Evolutionary conservation across 1,140 invertebrate species (phyloP).

Genomic region (Meloidogyne exigua): DNA sequence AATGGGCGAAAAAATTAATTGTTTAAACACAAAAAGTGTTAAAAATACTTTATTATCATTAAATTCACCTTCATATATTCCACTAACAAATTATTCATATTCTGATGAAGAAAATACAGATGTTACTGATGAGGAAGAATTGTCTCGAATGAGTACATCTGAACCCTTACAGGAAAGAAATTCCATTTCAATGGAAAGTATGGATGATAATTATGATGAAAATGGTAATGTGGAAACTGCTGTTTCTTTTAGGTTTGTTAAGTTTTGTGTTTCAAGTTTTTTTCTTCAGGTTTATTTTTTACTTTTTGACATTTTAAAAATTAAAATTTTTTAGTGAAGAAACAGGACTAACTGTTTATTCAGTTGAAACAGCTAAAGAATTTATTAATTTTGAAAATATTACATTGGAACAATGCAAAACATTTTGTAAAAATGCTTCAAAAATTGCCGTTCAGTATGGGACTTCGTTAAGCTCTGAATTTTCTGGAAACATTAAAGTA

Average conservation of each 20-base stretch:
- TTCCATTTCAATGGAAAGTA: slow-evolving; percentile 12
- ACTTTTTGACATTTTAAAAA: no score
- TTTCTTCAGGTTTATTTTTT: no score
- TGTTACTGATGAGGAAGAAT: slow-evolving; percentile 12
- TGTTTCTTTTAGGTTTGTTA: background rate
- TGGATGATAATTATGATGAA: background rate
- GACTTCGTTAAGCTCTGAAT: slow-evolving; percentile 35
- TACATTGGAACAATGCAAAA: slow-evolving; percentile 35
- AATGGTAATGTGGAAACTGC: background rate
- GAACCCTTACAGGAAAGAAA: slow-evolving; percentile 9
- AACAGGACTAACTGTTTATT: background rate
- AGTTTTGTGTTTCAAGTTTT: background rate
- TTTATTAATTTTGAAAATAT: background rate
- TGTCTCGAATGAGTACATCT: slow-evolving; percentile 27
- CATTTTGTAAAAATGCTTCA: slow-evolving; percentile 52
- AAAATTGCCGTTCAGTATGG: slow-evolving; percentile 40
- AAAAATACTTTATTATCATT: background rate
- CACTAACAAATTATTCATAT: background rate
- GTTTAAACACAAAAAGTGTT: background rate
- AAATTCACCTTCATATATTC: slow-evolving; percentile 13
- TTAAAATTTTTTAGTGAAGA: background rate
- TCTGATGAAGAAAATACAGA: slow-evolving; percentile 8
- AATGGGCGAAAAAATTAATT: background rate
- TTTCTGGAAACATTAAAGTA: slow-evolving; percentile 10
- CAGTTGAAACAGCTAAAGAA: background rate